Percentiles rank a stretch among this genome's conserved stretches.
phyloP scores from a whole-genome alignment of 2,113 vertebrate species.

The human region GRCh38 chr1:36060001-36060500 shows the following conservation, averaged over 20 bases:
- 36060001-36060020: slow-evolving; percentile 71
- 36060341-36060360: not conserved
- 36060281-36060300: not conserved
- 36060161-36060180: slow-evolving; percentile 40
- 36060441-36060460: not conserved
- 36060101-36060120: slow-evolving; percentile 56
- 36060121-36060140: slow-evolving; percentile 32
- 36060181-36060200: slow-evolving; percentile 4
- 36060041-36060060: slow-evolving; percentile 59
- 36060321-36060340: not conserved
- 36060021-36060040: slow-evolving; percentile 74
- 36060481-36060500: not conserved
- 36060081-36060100: slow-evolving; percentile 55
- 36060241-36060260: not conserved
- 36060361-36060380: not conserved
- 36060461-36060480: not conserved
- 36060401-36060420: not conserved
- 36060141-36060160: slow-evolving; percentile 29
- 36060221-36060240: slow-evolving; percentile 28
- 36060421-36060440: not conserved
- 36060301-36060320: slow-evolving; percentile 14
- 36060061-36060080: slow-evolving; percentile 58
- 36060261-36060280: not conserved
- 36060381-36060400: not conserved
- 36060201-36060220: slow-evolving; percentile 61